phyloP scores from a whole-genome alignment of 2,113 vertebrate genomes.

The Eonycteris spelaea region DNA sequence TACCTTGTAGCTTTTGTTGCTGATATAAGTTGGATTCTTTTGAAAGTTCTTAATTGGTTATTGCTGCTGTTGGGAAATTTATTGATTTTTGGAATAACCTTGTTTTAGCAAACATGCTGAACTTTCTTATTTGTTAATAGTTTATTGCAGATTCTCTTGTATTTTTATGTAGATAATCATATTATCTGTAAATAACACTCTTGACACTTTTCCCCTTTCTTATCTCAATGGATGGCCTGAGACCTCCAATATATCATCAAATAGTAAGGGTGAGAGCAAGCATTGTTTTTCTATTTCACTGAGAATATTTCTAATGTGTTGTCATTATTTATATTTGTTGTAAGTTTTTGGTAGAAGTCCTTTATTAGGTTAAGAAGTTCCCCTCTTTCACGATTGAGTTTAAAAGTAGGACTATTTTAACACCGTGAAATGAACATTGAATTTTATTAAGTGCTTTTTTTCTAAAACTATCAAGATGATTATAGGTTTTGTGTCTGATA shows the following conservation, averaged over 20 bases:
- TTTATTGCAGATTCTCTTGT: background rate
- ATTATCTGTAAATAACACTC: constrained; percentile 5
- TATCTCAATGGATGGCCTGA: background rate
- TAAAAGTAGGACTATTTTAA: constrained; percentile 42
- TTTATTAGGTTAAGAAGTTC: background rate
- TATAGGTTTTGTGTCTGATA: constrained; percentile 18
- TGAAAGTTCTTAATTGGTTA: background rate
- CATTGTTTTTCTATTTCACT: background rate
- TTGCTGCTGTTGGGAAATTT: constrained; percentile 26
- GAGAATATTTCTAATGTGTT: background rate
- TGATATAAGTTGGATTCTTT: background rate
- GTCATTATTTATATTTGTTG: background rate
- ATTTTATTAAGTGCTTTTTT: constrained; percentile 35
- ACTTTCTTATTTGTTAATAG: background rate
- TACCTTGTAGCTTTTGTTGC: constrained; percentile 4
- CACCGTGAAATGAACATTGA: constrained; percentile 18
- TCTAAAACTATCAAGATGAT: background rate
- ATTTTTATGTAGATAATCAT: background rate
- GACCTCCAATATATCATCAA: background rate
- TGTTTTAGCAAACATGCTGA: constrained; percentile 15
- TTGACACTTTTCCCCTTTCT: background rate
- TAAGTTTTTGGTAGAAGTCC: background rate
- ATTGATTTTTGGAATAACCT: background rate
- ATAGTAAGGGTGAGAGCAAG: background rate
- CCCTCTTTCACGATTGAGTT: background rate